Percentiles rank a stretch among this genome's conserved stretches.
These are phyloP conservation scores for Palaemon carinicauda DNA, from an alignment of 1,140 invertebrate species.

Conservation along the genomic window DNA sequence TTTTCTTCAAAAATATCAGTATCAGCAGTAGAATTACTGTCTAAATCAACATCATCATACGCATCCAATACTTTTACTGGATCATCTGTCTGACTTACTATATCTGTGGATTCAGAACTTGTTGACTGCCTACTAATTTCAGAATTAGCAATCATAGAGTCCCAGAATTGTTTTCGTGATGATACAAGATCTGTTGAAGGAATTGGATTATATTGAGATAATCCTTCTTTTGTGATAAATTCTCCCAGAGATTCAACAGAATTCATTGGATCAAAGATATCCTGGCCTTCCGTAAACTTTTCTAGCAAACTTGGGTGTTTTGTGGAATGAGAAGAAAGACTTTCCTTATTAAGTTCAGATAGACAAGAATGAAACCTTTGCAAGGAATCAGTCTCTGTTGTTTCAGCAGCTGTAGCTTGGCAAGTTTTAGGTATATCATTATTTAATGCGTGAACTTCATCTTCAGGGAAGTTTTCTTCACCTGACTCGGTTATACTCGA, in stretches of 20 bases:
- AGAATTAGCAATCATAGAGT: background rate
- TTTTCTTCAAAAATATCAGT: background rate
- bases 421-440: background rate
- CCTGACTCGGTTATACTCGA: background rate
- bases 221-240: background rate
- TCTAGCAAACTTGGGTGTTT: no score
- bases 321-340: no score
- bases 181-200: slow-evolving; percentile 14
- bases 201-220: background rate
- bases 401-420: background rate
- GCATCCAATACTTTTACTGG: background rate
- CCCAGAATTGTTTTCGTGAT: slow-evolving; percentile 25
- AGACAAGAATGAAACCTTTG: no score
- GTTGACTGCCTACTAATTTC: background rate
- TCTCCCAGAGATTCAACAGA: slow-evolving; percentile 1
- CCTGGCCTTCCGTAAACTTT: no score
- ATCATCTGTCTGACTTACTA: slow-evolving; percentile 2
- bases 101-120: background rate
- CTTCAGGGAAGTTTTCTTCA: background rate
- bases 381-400: no score
- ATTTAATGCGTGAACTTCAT: background rate
- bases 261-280: background rate
- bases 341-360: no score
- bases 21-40: background rate
- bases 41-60: background rate